Evolutionary conservation across 53 echinoderm and acorn worm genomes (phyloP).

Genomic region (Actinopyga echinites): DNA sequence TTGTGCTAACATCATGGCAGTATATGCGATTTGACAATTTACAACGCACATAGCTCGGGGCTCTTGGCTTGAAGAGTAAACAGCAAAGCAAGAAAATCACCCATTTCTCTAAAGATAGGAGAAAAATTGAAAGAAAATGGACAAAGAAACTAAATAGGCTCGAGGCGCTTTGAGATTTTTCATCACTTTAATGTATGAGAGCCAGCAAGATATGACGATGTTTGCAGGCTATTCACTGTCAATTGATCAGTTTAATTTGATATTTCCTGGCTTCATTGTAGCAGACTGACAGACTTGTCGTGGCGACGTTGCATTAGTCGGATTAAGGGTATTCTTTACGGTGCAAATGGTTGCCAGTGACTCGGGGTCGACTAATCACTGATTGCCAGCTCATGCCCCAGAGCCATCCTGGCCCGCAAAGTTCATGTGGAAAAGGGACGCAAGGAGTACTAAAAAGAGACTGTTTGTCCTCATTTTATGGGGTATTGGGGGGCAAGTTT

Average conservation of each 20-base stretch:
- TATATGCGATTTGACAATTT: constrained; percentile 35
- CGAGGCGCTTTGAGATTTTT: constrained; percentile 24
- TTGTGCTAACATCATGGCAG: constrained; percentile 33
- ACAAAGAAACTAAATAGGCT: constrained; percentile 39
- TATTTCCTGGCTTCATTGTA: constrained; percentile 43
- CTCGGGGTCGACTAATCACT: constrained; percentile 43
- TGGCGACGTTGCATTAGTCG: constrained; percentile 44
- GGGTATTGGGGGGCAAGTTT: no score
- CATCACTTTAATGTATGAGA: constrained; percentile 39
- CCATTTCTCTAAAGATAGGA: constrained; percentile 37
- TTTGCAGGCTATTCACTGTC: constrained; percentile 39
- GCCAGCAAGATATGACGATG: constrained; percentile 35
- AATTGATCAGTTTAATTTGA: constrained; percentile 47
- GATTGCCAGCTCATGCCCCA: constrained; percentile 29
- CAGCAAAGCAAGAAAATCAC: constrained; percentile 32
- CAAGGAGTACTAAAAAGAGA: no score
- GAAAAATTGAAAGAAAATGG: constrained; percentile 46
- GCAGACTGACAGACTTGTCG: constrained; percentile 37
- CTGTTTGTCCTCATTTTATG: no score
- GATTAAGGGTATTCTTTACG: constrained; percentile 46
- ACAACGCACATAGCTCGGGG: constrained; percentile 39
- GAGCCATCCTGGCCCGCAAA: constrained; percentile 5
- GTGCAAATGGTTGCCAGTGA: constrained; percentile 31
- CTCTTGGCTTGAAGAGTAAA: constrained; percentile 29
- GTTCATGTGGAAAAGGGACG: no score